Evolutionary conservation across 1,140 invertebrate species (phyloP).

Genomic region (Forficula auricularia): DNA sequence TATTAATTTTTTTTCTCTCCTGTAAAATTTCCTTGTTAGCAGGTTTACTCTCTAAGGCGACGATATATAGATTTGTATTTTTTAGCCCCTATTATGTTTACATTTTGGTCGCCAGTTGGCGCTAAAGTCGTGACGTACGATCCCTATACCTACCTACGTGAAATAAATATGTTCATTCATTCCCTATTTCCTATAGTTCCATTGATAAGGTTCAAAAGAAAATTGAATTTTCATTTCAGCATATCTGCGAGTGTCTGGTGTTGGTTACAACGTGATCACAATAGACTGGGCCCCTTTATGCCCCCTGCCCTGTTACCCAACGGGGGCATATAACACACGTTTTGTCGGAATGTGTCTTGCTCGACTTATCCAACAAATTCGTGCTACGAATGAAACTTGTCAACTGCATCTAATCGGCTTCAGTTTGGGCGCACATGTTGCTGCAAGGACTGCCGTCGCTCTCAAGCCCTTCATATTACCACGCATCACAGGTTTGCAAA

Average conservation of each 20-base stretch:
- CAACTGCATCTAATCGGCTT: slow-evolving; percentile 46
- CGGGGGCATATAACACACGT: slow-evolving; percentile 41
- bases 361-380: slow-evolving; percentile 35
- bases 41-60: too few species aligned
- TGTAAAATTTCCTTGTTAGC: too few species aligned
- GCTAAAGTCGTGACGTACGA: too few species aligned
- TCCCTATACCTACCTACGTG: too few species aligned
- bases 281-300: slow-evolving; percentile 46
- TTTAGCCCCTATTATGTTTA: too few species aligned
- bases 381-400: slow-evolving; percentile 21
- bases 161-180: too few species aligned
- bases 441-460: slow-evolving; percentile 35
- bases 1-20: too few species aligned
- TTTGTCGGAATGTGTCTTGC: slow-evolving; percentile 41
- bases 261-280: slow-evolving; percentile 40
- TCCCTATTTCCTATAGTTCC: too few species aligned
- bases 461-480: slow-evolving; percentile 31
- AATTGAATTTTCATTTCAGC: too few species aligned
- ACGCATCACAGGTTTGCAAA: slow-evolving; percentile 36
- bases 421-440: slow-evolving; percentile 46
- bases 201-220: too few species aligned
- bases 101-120: too few species aligned
- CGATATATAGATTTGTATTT: too few species aligned
- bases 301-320: slow-evolving; percentile 41
- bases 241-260: slow-evolving; percentile 21